Evolutionary conservation across 2,888 invertebrate species (phyloP), one percentile per base, ranked within the genome.

Genomic region (Teinopalpus imperialis): DNA sequence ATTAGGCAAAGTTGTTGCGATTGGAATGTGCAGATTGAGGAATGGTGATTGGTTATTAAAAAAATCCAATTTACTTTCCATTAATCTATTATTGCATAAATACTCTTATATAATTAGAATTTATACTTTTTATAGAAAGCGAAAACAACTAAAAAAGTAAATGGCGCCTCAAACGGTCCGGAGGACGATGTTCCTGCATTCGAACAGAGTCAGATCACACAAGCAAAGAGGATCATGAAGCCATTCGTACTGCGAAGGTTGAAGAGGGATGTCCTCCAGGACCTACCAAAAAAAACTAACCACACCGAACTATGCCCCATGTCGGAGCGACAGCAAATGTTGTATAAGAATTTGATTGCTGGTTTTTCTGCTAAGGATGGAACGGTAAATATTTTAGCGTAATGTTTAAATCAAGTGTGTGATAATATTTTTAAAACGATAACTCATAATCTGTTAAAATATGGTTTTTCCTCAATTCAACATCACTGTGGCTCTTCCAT

Each of bases 141-240:
- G 27, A 90, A 90, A 72, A 72, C 90, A 55, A 90, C 91, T 36
- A 76, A 72, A 7, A 90, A 88, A 52, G 76, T 71, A 0, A 75
- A 78, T 7, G 79, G 74, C 9, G 77, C 74, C 1, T 34, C 41
- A 1, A 80, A 79, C 0, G 16, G 16, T 12, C 8, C 12, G 6
- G 91, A 91, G 5, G 92, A 93, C 4, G 91, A 92, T 21, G 75
- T 91, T 10, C 94, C 94, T 0, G 82, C 93, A n/a, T 98, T 97
- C 78, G 98, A 98, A 71, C 92, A 93, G 67, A 94, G 95, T 44
- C 95, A 97, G 75, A 95, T 99, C 29, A 93, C 93, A 7, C 96
- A 98, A 65, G 98, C 98, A 0, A 98, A 98, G 72, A 91, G 94
- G 36, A 98, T 99, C 56, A 97, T 99, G 95, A 95, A 95, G 73